A percentile compares a stretch with the other conserved stretches of the same genome.
These are phyloP conservation scores for Drosophila ezoana DNA, from an alignment of 2,888 invertebrate genomes.

Conservation along the genomic window DNA sequence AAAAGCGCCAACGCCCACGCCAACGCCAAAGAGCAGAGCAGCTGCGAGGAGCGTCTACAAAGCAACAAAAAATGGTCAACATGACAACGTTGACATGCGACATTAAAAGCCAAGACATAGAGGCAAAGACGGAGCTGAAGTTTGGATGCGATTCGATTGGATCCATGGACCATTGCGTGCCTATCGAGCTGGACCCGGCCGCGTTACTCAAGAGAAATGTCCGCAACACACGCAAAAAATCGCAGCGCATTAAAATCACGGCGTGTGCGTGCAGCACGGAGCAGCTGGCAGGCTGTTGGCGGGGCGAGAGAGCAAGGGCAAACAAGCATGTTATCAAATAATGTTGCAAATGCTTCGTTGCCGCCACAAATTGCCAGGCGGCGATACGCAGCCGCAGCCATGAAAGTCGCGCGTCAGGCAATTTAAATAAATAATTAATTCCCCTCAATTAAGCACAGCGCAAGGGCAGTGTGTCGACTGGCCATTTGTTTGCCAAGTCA, in stretches of 20 bases:
- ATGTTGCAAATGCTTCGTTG: constrained; percentile 52
- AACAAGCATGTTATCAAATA: constrained; percentile 71
- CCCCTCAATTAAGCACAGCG: constrained; percentile 80
- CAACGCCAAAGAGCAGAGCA: constrained; percentile 14
- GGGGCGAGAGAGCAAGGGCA: background rate
- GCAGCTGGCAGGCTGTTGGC: background rate
- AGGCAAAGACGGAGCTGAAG: constrained; percentile 8
- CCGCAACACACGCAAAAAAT: constrained; percentile 74
- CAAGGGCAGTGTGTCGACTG: constrained; percentile 69
- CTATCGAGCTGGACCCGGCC: constrained; percentile 30
- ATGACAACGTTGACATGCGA: constrained; percentile 79
- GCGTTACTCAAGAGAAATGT: constrained; percentile 64
- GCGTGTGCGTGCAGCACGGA: constrained; percentile 67
- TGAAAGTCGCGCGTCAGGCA: constrained; percentile 72
- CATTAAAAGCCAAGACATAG: constrained; percentile 64
- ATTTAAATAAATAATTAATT: constrained; percentile 85
- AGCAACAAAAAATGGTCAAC: constrained; percentile 66
- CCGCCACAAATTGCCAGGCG: constrained; percentile 56
- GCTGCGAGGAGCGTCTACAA: constrained; percentile 16
- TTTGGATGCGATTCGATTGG: constrained; percentile 2
- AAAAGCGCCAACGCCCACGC: constrained; percentile 53
- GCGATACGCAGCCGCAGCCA: constrained; percentile 1
- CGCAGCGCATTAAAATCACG: constrained; percentile 74
- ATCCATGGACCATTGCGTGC: constrained; percentile 56
- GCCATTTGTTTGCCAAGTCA: constrained; percentile 31